Evolutionary conservation across 2,888 invertebrate genomes (phyloP), one percentile per base, ranked within the genome.

Genomic region (Eupithecia subfuscata): DNA sequence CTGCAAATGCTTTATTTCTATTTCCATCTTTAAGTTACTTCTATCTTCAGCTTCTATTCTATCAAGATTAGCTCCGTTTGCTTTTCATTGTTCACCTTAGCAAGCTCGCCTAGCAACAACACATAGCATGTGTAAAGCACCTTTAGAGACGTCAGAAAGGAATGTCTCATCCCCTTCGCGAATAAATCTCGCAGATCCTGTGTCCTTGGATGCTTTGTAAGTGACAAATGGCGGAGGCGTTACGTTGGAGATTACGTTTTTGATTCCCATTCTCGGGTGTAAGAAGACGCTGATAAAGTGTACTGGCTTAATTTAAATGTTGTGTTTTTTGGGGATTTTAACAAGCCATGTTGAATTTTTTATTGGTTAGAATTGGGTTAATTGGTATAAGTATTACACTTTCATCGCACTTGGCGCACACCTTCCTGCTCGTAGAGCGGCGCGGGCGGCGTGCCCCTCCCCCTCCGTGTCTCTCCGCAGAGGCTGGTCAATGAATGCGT

Each of bases 121-220:
- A 63, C 63, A 16, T 18, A 18, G 34, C 12, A 64, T 64, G 68
- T 73, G 69, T 72, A 40, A 69, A 72, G 52, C n/a, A 30, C 52
- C 69, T 56, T 71, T 71, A 52, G 71, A 64, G 79, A 83, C 82
- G 87, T 84, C 85, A 83, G 80, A 71, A 74, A 86, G 86, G 86
- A 84, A 86, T 87, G 83, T 87, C 83, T 87, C 88, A 87, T 88
- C 81, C 80, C 67, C 68, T 40, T 80, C 86, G 84, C 82, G 85
- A 85, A 92, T 91, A 91, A 92, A 92, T 92, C 92, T 89, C 82
- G 84, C 82, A 83, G 85, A 88, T 88, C 88, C 86, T 86, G 84
- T 80, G 84, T 84, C 81, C 81, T 77, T 78, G 84, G 85, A 85
- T 74, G 72, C 70, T 72, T 74, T 45, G 76, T 79, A 76, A 76